These are phyloP conservation scores for Caenorhabditis becei DNA, from an alignment of 2,888 invertebrate genomes.

Conservation along the genomic window DNA sequence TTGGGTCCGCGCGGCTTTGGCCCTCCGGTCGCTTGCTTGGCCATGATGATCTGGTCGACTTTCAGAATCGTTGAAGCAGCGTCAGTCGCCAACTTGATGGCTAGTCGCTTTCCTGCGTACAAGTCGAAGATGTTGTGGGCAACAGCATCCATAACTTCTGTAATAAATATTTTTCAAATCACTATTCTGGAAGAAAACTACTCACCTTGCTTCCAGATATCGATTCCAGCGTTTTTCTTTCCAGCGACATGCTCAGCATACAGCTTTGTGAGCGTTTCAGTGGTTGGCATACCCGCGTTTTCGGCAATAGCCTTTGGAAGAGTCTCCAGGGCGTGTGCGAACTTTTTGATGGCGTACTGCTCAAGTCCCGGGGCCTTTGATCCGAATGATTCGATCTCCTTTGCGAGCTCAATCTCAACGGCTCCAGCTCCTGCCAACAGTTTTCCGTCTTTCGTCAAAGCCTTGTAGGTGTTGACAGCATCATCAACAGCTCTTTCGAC, in stretches of 20 bases:
- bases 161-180: conserved; percentile 12
- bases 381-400: conserved; percentile 90
- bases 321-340: conserved; percentile 89
- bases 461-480: conserved; percentile 98
- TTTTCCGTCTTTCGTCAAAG: conserved; percentile 86
- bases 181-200: background rate
- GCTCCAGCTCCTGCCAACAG: conserved; percentile 96
- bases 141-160: conserved; percentile 85
- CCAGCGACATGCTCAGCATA: conserved; percentile 95
- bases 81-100: conserved; percentile 93
- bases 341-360: conserved; percentile 96
- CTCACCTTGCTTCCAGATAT: conserved; percentile 85
- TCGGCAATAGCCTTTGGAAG: conserved; percentile 95
- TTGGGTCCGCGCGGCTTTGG: conserved; percentile 82
- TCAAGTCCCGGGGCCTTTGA: conserved; percentile 93
- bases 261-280: conserved; percentile 91
- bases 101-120: conserved; percentile 91
- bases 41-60: conserved; percentile 85
- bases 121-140: conserved; percentile 90
- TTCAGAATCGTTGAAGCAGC: conserved; percentile 86
- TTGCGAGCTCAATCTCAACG: conserved; percentile 93
- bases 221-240: conserved; percentile 89
- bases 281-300: conserved; percentile 92
- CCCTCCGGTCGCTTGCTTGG: conserved; percentile 84
- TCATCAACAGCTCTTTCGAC: conserved; percentile 98